These are phyloP conservation scores for Pipra filicauda DNA, from an alignment of 2,113 vertebrate species.

Conservation along the genomic window DNA sequence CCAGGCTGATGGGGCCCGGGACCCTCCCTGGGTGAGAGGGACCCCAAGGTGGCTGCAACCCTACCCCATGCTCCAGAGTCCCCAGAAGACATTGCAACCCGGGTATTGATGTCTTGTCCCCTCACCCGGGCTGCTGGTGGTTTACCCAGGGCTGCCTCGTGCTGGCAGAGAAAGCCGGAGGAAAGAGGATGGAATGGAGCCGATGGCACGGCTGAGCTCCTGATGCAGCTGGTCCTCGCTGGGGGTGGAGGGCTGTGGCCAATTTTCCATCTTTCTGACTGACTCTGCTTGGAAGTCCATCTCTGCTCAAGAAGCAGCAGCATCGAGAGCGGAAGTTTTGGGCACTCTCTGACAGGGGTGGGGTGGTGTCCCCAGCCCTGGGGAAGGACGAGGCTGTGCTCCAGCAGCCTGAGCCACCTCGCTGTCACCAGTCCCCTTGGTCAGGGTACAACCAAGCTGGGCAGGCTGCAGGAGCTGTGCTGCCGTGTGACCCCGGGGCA, in stretches of 20 bases:
- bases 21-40: not conserved
- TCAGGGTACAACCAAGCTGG: not conserved
- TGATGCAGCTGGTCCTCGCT: rapidly evolving
- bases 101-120: rapidly evolving
- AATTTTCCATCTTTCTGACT: not conserved
- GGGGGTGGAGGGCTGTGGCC: rapidly evolving
- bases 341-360: rapidly evolving
- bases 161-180: not conserved
- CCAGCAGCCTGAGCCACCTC: not conserved
- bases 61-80: not conserved
- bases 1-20: rapidly evolving
- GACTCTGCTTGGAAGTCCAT: not conserved
- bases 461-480: not conserved
- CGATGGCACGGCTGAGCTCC: not conserved
- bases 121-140: not conserved
- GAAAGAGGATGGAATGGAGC: not conserved
- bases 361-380: not conserved
- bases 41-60: not conserved
- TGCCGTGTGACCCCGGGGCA: rapidly evolving
- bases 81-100: rapidly evolving
- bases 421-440: rapidly evolving
- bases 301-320: not conserved
- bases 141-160: not conserved
- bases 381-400: not conserved
- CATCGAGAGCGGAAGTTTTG: not conserved